These are phyloP conservation scores for Theonella swinhoei DNA, from an alignment of 37 sponge, comb jelly and placozoan genomes.

Conservation along the genomic window DNA sequence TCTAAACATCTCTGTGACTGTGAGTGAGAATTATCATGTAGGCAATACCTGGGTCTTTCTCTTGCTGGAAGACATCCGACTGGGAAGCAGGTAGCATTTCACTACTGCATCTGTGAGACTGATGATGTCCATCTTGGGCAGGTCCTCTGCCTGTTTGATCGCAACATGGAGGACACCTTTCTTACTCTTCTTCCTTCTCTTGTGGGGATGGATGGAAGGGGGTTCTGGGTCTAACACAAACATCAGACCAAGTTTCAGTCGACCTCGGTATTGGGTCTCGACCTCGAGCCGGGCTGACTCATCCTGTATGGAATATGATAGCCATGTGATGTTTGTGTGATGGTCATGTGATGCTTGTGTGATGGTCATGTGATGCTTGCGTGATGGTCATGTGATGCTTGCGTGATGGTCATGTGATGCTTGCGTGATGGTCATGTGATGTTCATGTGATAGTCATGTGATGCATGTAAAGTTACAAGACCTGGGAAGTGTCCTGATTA, in stretches of 20 bases:
- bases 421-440: no score
- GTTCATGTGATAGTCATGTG: no score
- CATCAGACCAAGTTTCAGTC: conserved; percentile 20
- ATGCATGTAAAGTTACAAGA: no score
- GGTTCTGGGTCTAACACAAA: background rate
- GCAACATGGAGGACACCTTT: conserved; percentile 29
- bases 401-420: no score
- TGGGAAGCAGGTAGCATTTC: conserved; percentile 57
- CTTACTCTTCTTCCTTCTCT: background rate
- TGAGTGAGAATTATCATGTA: no score
- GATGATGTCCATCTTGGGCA: conserved; percentile 8
- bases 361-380: no score
- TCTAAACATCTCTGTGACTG: no score
- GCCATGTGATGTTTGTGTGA: background rate
- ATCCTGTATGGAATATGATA: background rate
- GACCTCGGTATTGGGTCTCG: background rate
- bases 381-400: no score
- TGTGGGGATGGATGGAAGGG: conserved; percentile 3
- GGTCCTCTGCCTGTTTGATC: conserved; percentile 51
- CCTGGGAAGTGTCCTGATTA: no score
- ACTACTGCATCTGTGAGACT: conserved; percentile 24
- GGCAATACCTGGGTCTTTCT: conserved; percentile 46
- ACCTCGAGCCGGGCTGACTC: background rate
- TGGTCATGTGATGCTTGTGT: no score
- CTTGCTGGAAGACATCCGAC: conserved; percentile 20